These are phyloP conservation scores for Coleophora deauratella DNA, from an alignment of 2,888 invertebrate genomes.

Conservation along the genomic window DNA sequence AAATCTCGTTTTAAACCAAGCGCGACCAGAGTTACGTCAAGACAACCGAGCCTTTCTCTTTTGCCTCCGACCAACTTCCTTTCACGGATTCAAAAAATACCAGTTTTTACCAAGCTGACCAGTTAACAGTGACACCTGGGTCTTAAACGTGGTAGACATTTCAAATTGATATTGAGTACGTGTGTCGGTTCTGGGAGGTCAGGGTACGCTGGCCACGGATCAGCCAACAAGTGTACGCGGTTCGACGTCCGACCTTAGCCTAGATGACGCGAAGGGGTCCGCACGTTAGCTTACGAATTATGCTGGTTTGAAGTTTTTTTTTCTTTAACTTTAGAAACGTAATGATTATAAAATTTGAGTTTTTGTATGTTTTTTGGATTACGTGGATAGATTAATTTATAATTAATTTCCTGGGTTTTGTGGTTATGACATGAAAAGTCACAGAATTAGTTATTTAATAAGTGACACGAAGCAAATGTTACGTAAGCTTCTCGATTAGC, in stretches of 20 bases:
- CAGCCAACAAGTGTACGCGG: slow-evolving; percentile 27
- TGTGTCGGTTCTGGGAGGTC: slow-evolving; percentile 25
- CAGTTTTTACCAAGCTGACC: slow-evolving; percentile 25
- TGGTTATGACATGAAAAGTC: no score
- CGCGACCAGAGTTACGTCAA: no score
- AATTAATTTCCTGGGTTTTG: no score
- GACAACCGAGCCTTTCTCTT: slow-evolving; percentile 41
- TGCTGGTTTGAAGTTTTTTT: no score
- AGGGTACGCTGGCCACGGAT: slow-evolving; percentile 27
- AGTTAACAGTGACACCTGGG: slow-evolving; percentile 24
- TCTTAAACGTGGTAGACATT: slow-evolving; percentile 14
- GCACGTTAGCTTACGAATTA: slow-evolving; percentile 18
- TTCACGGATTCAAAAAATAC: slow-evolving; percentile 33
- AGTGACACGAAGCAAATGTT: no score
- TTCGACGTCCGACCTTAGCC: slow-evolving; percentile 70
- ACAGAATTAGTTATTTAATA: no score
- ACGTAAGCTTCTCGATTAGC: no score
- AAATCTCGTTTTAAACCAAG: no score
- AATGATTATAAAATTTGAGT: no score
- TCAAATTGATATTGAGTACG: slow-evolving; percentile 11
- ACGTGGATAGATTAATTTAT: no score
- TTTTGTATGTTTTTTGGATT: no score
- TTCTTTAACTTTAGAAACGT: no score
- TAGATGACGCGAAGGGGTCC: slow-evolving; percentile 64
- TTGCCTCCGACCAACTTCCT: slow-evolving; percentile 37